Evolutionary conservation across 2,113 vertebrate species (phyloP).

Genomic region (Mastomys coucha): DNA sequence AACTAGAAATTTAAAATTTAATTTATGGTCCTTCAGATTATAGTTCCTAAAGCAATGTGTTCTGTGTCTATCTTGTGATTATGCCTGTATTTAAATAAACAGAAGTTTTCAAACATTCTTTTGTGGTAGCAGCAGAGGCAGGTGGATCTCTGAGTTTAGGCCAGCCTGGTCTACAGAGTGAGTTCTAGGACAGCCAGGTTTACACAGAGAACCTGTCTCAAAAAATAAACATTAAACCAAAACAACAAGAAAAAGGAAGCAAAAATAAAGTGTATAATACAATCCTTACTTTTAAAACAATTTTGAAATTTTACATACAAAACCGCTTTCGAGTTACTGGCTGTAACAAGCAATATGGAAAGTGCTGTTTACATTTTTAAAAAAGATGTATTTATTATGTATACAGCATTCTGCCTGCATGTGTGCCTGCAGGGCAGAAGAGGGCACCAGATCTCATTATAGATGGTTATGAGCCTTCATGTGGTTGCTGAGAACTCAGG

Average conservation of each 20-base stretch:
- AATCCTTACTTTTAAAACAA: constrained; percentile 1
- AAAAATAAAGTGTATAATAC: constrained; percentile 41
- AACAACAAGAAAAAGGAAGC: background rate
- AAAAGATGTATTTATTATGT: background rate
- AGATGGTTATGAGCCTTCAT: background rate
- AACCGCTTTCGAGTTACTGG: background rate
- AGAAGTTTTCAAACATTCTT: constrained; percentile 19
- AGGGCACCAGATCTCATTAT: too few species aligned
- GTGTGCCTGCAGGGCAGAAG: too few species aligned
- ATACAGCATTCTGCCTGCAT: too few species aligned
- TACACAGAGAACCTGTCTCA: background rate
- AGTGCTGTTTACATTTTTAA: background rate
- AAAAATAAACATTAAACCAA: background rate
- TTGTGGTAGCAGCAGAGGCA: background rate
- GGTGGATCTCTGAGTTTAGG: background rate
- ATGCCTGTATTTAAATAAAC: constrained; percentile 35
- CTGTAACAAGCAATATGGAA: background rate
- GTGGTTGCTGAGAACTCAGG: background rate
- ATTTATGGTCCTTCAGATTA: constrained; percentile 30
- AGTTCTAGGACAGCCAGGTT: background rate
- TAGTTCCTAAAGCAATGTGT: background rate
- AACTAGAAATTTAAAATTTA: constrained; percentile 16
- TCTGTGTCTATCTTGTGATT: background rate
- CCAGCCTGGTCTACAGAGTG: background rate
- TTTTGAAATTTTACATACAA: constrained; percentile 38